These are phyloP conservation scores for Leucoraja erinaceus DNA, from an alignment of 2,113 vertebrate species.

Conservation along the genomic window DNA sequence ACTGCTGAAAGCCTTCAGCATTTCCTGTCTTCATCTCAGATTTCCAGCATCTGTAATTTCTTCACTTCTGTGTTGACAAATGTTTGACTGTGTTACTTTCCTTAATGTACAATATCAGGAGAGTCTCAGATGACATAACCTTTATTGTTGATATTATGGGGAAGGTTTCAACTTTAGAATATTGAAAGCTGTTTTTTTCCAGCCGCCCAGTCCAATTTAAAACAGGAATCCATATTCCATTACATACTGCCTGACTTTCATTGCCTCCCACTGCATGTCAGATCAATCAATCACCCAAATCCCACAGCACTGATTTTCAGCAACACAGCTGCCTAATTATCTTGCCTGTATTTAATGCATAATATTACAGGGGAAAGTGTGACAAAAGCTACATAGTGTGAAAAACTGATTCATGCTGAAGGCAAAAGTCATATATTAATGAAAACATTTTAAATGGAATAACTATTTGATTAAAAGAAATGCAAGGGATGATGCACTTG, in stretches of 20 bases:
- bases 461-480: constrained; percentile 33
- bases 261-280: constrained; percentile 21
- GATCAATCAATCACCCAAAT: background rate
- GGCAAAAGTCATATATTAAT: constrained; percentile 11
- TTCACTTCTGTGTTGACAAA: background rate
- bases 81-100: background rate
- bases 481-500: background rate
- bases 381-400: constrained; percentile 22
- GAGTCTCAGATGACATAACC: background rate
- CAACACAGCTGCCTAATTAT: constrained; percentile 28
- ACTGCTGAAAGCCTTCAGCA: no score
- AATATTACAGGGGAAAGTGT: constrained; percentile 18
- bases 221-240: constrained; percentile 19
- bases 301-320: background rate
- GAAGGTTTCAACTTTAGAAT: constrained; percentile 6
- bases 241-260: constrained; percentile 1
- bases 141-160: background rate
- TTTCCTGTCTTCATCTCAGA: no score
- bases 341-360: constrained; percentile 34
- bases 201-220: background rate
- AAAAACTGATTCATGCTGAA: constrained; percentile 33
- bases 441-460: constrained; percentile 36
- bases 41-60: no score
- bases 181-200: constrained; percentile 13
- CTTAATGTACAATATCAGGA: background rate